Evolutionary conservation across 2,797 vertebrate species (phyloP).

Genomic region (Nannoperca australis): DNA sequence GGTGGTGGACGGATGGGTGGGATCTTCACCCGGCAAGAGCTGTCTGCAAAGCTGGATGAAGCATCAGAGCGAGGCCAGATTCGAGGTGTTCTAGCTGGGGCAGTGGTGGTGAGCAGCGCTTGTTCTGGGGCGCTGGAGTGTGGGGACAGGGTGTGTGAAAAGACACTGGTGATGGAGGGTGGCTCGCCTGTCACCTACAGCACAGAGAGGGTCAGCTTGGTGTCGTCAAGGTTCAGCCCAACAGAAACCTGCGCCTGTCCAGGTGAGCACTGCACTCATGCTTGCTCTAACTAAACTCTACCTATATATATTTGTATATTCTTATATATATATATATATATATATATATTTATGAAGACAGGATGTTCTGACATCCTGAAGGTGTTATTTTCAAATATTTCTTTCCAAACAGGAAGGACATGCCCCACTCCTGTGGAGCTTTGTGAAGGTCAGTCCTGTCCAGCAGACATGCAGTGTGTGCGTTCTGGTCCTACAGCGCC

Average conservation of each 20-base stretch:
- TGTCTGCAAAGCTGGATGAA: constrained; percentile 89
- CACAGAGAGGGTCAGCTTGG: constrained; percentile 93
- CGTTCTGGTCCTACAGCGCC: constrained; percentile 86
- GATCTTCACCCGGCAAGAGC: constrained; percentile 82
- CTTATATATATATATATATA: too few species aligned
- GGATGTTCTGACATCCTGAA: not conserved
- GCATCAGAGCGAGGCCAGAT: constrained; percentile 87
- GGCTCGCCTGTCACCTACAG: constrained; percentile 88
- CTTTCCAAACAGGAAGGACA: constrained; percentile 83
- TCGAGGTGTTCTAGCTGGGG: constrained; percentile 87
- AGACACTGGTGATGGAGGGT: constrained; percentile 87
- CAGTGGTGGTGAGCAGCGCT: constrained; percentile 86
- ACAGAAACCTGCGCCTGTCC: constrained; percentile 82
- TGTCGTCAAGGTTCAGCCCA: constrained; percentile 85
- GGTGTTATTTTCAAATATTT: constrained; percentile 5
- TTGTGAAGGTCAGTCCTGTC: constrained; percentile 92
- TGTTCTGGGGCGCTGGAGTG: constrained; percentile 90
- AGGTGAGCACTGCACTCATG: constrained; percentile 65
- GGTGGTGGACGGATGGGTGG: constrained; percentile 66
- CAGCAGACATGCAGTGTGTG: constrained; percentile 92
- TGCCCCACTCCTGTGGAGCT: constrained; percentile 85
- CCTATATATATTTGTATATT: too few species aligned
- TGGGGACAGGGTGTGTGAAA: constrained; percentile 90
- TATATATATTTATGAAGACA: not conserved
- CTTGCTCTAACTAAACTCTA: too few species aligned